Base-by-base conservation (phyloP, 2,113 vertebrate species). In the Apus apus region DNA sequence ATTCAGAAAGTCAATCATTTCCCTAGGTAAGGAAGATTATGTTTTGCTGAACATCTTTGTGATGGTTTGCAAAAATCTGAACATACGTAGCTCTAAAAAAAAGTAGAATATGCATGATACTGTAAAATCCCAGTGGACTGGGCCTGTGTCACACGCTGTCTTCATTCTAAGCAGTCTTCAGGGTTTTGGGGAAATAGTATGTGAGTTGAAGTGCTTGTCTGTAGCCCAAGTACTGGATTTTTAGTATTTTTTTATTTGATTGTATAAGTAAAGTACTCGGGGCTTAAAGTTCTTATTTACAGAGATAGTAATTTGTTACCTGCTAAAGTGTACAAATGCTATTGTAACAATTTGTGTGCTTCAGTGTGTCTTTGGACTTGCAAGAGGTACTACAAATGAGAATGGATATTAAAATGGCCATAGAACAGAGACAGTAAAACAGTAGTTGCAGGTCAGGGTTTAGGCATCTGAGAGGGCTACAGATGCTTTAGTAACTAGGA, bases 1-100 rank as follows among this genome's bases (percentile, higher is more conserved):
- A 99, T 99, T 97, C 99, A 99, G 97, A 99, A 99, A 96, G 99
- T 99, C 97, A 99, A 99, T 97, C 99, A 99, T 95, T 99, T 99
- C 90, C 99, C 99, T 94, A 99, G 99, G 99, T 99, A 97, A 87
- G 93, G 50, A 19, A 18, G 54, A 43, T 8, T 7, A 18, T 46
- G 10, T 81, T 82, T 75, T 81, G 21, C 53, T 84, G 29, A 75
- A 25, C 4, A 10, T 56, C 20, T 90, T 57, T 77, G 70, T 58
- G 50, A 19, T 27, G 14, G 38, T 45, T 82, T 89, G 64, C 36
- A 81, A 61, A 84, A 89, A 50, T 62, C 45, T 15, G 18, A 74
- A 21, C 8, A 4, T 6, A 45, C 13, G n/a, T 57, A 65, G 3
- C 13, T 17, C 11, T 56, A 17, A 5, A 48, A 57, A 85, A 29